Evolutionary conservation across 92 coral and sea anemone genomes (phyloP).

Genomic region (Micromussa lordhowensis): DNA sequence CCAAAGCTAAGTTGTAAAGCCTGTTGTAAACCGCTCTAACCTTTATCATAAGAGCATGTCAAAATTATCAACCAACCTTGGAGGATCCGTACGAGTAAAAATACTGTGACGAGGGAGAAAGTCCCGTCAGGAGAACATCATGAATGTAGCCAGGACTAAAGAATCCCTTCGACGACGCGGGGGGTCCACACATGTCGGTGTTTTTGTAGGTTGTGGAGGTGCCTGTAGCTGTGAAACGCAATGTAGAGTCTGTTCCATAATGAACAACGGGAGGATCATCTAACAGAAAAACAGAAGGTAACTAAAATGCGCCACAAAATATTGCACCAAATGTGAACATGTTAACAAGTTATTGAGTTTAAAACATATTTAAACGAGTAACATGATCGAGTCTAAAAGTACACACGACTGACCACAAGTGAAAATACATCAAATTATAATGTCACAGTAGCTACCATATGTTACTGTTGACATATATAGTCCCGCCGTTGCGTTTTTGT

Average conservation of each 20-base stretch:
- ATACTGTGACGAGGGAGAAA: constrained; percentile 67
- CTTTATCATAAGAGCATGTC: not conserved
- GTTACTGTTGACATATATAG: too few species aligned
- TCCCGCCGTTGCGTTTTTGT: too few species aligned
- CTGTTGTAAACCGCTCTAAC: not conserved
- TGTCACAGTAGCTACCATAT: too few species aligned
- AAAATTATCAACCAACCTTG: constrained; percentile 35
- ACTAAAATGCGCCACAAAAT: not conserved
- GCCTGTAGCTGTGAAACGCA: constrained; percentile 49
- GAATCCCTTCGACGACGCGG: constrained; percentile 59
- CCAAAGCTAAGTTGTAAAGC: too few species aligned
- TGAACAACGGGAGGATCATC: constrained; percentile 28
- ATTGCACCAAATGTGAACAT: not conserved
- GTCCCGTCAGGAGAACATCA: constrained; percentile 67
- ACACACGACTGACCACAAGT: too few species aligned
- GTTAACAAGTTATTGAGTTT: not conserved
- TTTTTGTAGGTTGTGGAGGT: constrained; percentile 71
- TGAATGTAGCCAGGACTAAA: constrained; percentile 78
- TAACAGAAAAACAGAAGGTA: not conserved
- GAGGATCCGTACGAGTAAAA: constrained; percentile 74
- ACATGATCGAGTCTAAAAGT: not conserved
- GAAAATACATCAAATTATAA: too few species aligned
- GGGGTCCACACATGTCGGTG: constrained; percentile 61
- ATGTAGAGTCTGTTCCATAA: constrained; percentile 43
- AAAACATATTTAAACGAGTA: too few species aligned